Percentiles rank a stretch among this genome's conserved stretches.
Evolutionary conservation across 2,113 vertebrate genomes (phyloP).

Genomic region (Oreochromis aureus): DNA sequence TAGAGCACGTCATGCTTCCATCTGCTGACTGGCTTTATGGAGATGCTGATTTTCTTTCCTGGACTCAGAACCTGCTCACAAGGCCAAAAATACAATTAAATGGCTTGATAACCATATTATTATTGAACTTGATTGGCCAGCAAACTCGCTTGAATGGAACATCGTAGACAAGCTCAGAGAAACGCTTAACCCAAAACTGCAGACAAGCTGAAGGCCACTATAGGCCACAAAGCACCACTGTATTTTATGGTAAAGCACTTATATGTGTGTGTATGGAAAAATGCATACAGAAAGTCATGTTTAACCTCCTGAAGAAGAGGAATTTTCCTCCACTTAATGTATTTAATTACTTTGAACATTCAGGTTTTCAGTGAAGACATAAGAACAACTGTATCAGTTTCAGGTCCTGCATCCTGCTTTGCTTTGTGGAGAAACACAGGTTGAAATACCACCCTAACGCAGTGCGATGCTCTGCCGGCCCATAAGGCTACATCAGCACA

Average conservation of each 20-base stretch:
- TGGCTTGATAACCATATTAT: background rate
- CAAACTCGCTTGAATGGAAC: background rate
- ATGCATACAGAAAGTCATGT: background rate
- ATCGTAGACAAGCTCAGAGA: background rate
- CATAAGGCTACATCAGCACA: background rate
- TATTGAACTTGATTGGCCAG: background rate
- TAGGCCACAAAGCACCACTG: background rate
- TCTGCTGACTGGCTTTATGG: background rate
- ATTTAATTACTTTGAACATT: background rate
- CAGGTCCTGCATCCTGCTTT: background rate
- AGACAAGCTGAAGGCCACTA: background rate
- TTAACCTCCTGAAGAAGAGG: background rate
- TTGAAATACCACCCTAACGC: background rate
- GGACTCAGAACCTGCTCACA: background rate
- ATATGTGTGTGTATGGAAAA: background rate
- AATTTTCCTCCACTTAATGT: background rate
- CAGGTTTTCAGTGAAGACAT: background rate
- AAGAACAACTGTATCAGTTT: background rate
- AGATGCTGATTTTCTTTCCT: background rate
- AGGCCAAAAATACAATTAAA: background rate
- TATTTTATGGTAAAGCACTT: background rate
- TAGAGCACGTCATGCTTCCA: fast-evolving
- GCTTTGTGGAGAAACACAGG: background rate
- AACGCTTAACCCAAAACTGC: background rate
- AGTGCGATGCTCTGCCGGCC: background rate